Conservation (phyloP, 2,113 vertebrate genomes). For the Danionella cerebrum region DNA sequence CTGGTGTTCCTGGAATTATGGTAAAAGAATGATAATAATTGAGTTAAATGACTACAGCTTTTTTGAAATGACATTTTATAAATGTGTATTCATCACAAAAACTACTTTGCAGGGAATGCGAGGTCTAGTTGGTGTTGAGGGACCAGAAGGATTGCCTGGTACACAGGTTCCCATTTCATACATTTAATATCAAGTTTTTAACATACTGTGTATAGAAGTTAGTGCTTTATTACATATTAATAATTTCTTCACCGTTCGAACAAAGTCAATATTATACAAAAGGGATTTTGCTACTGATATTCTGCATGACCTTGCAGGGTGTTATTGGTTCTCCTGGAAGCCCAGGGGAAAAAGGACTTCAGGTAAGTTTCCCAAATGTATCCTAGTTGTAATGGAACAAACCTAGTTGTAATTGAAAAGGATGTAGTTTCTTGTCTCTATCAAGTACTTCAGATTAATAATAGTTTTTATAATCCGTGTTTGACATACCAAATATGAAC, state of each 20-base stretch:
- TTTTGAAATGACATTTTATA: neutral
- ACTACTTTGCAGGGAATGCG: constrained; percentile 56
- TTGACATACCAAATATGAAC: no score
- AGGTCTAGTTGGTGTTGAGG: constrained; percentile 59
- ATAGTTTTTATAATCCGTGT: no score
- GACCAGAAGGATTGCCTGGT: constrained; percentile 66
- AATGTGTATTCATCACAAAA: neutral
- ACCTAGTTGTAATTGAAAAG: no score
- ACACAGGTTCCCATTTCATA: constrained; percentile 67
- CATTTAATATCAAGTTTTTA: constrained; percentile 30
- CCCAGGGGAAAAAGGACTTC: constrained; percentile 53
- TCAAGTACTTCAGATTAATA: no score
- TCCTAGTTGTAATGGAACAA: no score
- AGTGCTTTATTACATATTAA: neutral
- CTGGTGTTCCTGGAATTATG: constrained; percentile 59
- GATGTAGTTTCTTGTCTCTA: no score
- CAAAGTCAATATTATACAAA: neutral
- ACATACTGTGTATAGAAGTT: neutral
- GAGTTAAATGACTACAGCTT: neutral
- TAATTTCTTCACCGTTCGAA: neutral
- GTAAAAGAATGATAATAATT: constrained; percentile 54
- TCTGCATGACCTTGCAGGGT: constrained; percentile 53
- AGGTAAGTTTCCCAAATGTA: constrained; percentile 54
- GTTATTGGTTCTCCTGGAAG: constrained; percentile 48
- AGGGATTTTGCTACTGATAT: neutral